phyloP scores from a whole-genome alignment of 2,797 vertebrate species.

The Sebastolobus altivelis region DNA sequence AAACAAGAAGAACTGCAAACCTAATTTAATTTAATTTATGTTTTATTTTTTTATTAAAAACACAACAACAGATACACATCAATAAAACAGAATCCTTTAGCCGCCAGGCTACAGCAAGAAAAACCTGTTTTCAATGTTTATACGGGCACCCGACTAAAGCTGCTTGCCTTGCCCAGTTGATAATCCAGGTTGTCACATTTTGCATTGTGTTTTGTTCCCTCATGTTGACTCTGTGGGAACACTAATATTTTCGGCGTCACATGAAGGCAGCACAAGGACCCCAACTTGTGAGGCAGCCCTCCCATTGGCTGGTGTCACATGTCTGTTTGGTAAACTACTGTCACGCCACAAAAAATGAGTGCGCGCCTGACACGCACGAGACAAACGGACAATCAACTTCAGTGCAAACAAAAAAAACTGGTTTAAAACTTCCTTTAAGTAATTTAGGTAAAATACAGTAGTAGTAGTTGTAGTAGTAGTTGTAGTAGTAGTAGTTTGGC shows the following conservation, averaged over 20 bases:
- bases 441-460: not conserved
- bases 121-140: not conserved
- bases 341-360: not conserved
- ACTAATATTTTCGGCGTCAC: fast-evolving
- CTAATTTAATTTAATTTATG: not conserved
- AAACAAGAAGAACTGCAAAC: not conserved
- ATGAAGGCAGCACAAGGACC: conserved; percentile 32
- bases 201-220: not conserved
- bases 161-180: not conserved
- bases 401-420: fast-evolving
- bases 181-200: not conserved
- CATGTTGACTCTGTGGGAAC: fast-evolving
- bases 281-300: not conserved
- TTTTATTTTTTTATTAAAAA: not conserved
- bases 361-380: not conserved
- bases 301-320: conserved; percentile 29
- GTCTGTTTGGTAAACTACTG: not conserved
- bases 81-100: not conserved
- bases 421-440: not conserved
- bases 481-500: not conserved
- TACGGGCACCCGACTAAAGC: not conserved
- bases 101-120: not conserved
- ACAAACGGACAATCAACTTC: not conserved
- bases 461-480: not conserved
- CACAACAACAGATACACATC: not conserved